Percentiles rank a stretch among this genome's conserved stretches.
Evolutionary conservation across 2,888 invertebrate species (phyloP).

Genomic region (Mesoligia furuncula): DNA sequence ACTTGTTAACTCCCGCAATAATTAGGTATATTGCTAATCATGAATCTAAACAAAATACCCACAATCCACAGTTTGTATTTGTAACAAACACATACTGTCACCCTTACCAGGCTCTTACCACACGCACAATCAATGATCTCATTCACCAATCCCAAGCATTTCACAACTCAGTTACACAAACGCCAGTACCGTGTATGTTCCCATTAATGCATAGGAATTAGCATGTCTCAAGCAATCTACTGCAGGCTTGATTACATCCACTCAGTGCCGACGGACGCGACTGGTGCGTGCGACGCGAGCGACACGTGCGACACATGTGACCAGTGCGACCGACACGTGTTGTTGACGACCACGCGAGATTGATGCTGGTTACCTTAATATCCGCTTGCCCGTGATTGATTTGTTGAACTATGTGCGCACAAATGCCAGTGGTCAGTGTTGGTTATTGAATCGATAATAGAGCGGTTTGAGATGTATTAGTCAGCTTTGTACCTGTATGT

Average conservation of each 20-base stretch:
- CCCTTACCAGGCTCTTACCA: too few relatives aligned
- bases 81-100: neutral
- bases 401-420: slow-evolving; percentile 30
- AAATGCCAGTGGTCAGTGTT: slow-evolving; percentile 24
- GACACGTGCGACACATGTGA: neutral
- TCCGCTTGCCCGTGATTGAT: slow-evolving; percentile 46
- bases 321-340: neutral
- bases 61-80: neutral
- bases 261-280: neutral
- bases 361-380: slow-evolving; percentile 38
- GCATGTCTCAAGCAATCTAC: slow-evolving; percentile 26
- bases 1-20: too few relatives aligned
- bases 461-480: slow-evolving; percentile 9
- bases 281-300: neutral
- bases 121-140: neutral
- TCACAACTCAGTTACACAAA: neutral
- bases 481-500: neutral
- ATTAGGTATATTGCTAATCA: neutral
- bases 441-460: slow-evolving; percentile 16
- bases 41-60: neutral
- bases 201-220: slow-evolving; percentile 32
- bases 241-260: slow-evolving; percentile 10
- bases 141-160: neutral
- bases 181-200: neutral
- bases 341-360: slow-evolving; percentile 35